Evolutionary conservation across 2,888 invertebrate species (phyloP), one percentile per base, ranked within the genome.

Genomic region (Lissocephala sabroskyi): DNA sequence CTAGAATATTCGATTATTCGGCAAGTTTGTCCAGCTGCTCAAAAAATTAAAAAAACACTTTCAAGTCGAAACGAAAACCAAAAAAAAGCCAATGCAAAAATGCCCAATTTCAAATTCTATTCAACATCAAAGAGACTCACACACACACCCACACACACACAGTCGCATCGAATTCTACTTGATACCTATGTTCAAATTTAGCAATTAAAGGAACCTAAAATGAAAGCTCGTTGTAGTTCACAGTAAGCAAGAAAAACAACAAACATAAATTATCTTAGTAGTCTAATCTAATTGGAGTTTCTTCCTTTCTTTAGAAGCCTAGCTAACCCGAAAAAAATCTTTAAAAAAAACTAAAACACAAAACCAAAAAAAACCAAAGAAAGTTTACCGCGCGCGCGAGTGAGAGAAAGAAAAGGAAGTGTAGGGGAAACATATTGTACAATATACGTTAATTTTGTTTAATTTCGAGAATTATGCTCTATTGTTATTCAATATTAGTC

Each of bases 111-210:
- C 3, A 23, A 23, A 23, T 5, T 23, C 23, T 5, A 5, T 23
- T 23, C 7, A 23, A 3, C 23, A 23, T 23, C 23, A 23, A 33
- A 33, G 11, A 33, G 11, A 13, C 17, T 14, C 35, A 35, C 35
- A 17, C 16, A 13, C 35, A 35, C 16, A 35, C 33, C n/a, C 9
- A 35, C 17, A 35, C 35, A 35, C 30, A 30, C 30, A 35, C 14
- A 43, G 32, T 49, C 49, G 56, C 44, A 11, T 29, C n/a, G 50
- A 67, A 68, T 53, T 67, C 65, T 68, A 65, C 65, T 73, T 62
- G 64, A 75, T 67, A 76, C 76, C 68, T 73, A 75, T 76, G 73
- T 71, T 76, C 68, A 76, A 76, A 70, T 76, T 74, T 59, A 65
- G 70, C 60, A 63, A 68, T 56, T 68, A 68, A 71, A 49, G n/a